Conservation (phyloP, 2,113 vertebrate species). For the Nibea albiflora region DNA sequence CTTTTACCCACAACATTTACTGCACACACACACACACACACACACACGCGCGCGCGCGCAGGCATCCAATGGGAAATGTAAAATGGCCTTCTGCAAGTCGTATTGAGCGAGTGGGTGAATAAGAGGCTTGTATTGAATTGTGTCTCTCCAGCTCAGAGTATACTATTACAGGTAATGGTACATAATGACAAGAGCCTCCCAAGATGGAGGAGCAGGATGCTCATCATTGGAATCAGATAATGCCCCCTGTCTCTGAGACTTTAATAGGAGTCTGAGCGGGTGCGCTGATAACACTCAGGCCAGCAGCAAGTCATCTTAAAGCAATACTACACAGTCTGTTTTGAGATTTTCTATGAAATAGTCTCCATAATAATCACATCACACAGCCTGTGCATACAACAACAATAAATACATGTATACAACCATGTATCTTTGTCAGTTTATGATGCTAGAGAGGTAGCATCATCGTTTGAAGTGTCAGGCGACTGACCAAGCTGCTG, state of each 20-base stretch:
- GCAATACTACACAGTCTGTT: not conserved
- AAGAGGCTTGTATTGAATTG: slow-evolving; percentile 65
- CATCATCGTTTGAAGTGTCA: no score
- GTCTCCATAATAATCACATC: not conserved
- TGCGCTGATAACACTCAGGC: slow-evolving; percentile 23
- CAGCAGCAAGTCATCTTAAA: slow-evolving; percentile 9
- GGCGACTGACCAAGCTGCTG: no score
- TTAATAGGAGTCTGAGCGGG: slow-evolving; percentile 47
- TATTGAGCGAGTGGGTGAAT: slow-evolving; percentile 56
- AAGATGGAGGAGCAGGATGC: slow-evolving; percentile 54
- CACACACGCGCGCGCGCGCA: no score
- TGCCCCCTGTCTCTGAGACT: slow-evolving; percentile 39
- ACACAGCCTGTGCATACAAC: not conserved
- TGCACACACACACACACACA: not conserved
- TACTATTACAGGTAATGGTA: slow-evolving; percentile 77
- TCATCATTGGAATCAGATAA: slow-evolving; percentile 60
- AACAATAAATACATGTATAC: not conserved
- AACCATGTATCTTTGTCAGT: not conserved
- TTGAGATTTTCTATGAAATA: not conserved
- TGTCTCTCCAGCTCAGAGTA: slow-evolving; percentile 44
- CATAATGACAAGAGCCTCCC: slow-evolving; percentile 53
- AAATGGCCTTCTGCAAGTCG: slow-evolving; percentile 10
- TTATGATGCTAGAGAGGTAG: no score
- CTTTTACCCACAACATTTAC: not conserved
- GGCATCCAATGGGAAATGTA: not conserved